Evolutionary conservation across 2,797 vertebrate genomes (phyloP), one percentile per base, ranked within the genome.

Genomic region (Acrossocheilus fasciatus): DNA sequence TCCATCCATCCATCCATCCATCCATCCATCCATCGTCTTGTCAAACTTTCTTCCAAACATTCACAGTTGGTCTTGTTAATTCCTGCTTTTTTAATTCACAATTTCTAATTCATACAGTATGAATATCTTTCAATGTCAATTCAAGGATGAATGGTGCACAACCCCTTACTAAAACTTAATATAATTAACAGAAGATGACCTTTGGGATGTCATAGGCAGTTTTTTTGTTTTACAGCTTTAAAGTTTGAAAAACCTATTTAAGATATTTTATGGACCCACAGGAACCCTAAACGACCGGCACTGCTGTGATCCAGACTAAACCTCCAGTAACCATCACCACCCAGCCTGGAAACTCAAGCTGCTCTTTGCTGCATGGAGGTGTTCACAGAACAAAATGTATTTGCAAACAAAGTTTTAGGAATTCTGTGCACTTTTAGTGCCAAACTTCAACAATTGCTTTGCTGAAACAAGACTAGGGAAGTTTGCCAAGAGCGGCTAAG

Each of bases 401-500:
- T 43, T 12, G 18, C 52, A 47, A 83, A 59, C 54, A 30, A 66
- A 10, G 43, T 75, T 84, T 36, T 30, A 12, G 7, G 20, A 75
- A 84, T 76, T 76, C 41, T 76, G n/a, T 62, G n/a, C 9, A 59
- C n/a, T 23, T 26, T 45, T 54, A 20, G 18, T 36, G 72, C 26
- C 70, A 84, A 66, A 52, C 43, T 84, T 84, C 23, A 39, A 76
- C 45, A 50, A n/a, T 20, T n/a, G 3, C 11, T 68, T 50, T 68
- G 30, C 30, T 50, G 9, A 52, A 77, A 68, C 43, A 54, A 10
- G 17, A 83, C 39, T 30, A 54, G 73, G 45, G 78, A 68, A 36
- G 15, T 30, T 30, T 54, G 62, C 73, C 83, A 77, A 66, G 12
- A 62, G 11, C 39, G 34, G 57, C 23, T 45, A 76, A 54, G 45